Evolutionary conservation across 2,888 invertebrate species (phyloP), one percentile per base, ranked within the genome.

Genomic region (Alviniconcha strummeri): DNA sequence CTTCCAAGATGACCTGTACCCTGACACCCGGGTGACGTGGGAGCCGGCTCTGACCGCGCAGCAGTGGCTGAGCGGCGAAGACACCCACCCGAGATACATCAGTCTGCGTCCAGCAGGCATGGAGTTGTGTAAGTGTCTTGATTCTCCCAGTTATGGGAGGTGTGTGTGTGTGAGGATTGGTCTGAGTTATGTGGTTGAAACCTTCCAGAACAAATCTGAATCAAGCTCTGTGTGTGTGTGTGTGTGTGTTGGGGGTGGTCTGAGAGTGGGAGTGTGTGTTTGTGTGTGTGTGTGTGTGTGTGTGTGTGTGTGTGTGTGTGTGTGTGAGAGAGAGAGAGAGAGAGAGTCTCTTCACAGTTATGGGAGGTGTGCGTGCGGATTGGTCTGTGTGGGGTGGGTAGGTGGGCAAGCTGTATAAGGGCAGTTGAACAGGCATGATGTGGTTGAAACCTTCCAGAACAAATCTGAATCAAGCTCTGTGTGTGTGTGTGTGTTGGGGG

Each of bases 1-100:
- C 87, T 99, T 99, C 95, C 99, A 99, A 96, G 98, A 99, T 94
- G 99, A 99, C 95, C 94, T 99, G 85, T 99, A 98, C 94, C 99
- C 98, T 17, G 97, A 97, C 52, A 98, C 98, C 4, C 95, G 96
- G 92, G 96, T 97, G 84, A 96, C 96, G 88, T 98, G 98, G 98
- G 95, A 95, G 92, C 95, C 98, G 77, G 96, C 96, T 84, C 95
- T 96, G 94, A 95, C 95, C 4, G 96, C 96, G 67, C 92, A 94
- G 0, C 96, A 97, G 89, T 99, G 99, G 99, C 96, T 98, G 88
- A 94, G 93, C 78, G 96, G 96, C 57, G 94, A 94, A 82, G 95
- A 96, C 89, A 96, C 95, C 87, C 92, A 95, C 79, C 95, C 96
- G 0, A 94, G 94, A 84, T 95, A 96, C 83, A 95, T 96, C 87